Conservation (phyloP, 2,797 vertebrate species). For the Gobio occitaniae region DNA sequence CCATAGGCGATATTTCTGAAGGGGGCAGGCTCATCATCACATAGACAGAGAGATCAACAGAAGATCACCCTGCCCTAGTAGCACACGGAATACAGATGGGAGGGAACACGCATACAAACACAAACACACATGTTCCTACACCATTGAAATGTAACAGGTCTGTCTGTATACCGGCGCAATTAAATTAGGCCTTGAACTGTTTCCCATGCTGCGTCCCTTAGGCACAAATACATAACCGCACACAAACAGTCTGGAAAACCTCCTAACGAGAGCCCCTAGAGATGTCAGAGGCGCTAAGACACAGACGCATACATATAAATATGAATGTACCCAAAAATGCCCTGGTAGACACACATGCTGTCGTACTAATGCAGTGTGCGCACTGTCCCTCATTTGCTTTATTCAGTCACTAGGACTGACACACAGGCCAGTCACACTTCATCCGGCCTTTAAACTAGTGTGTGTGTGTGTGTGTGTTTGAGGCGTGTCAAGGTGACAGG, state of each 20-base stretch:
- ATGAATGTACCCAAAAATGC: conserved; percentile 54
- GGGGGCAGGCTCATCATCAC: conserved; percentile 25
- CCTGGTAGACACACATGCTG: conserved; percentile 47
- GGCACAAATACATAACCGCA: conserved; percentile 46
- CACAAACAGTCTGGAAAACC: conserved; percentile 57
- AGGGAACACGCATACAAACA: conserved; percentile 6
- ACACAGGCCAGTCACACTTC: conserved; percentile 31
- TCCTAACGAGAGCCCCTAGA: conserved; percentile 62
- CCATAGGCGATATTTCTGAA: conserved; percentile 2
- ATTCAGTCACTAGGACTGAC: conserved; percentile 38
- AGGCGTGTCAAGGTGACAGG: conserved; percentile 59
- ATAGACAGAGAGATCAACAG: conserved; percentile 13
- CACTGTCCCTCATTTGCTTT: conserved; percentile 40
- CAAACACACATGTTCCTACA: conserved; percentile 9
- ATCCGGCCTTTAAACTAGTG: conserved; percentile 31
- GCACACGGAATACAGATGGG: conserved; percentile 23
- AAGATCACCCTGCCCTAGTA: conserved; percentile 12
- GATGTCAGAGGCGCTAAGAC: conserved; percentile 61
- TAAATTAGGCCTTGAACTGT: conserved; percentile 58
- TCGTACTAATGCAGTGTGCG: conserved; percentile 31
- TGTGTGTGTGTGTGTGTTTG: conserved; percentile 55
- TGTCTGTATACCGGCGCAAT: conserved; percentile 53
- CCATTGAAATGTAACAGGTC: conserved; percentile 59
- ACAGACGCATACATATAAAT: conserved; percentile 59
- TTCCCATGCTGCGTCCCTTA: conserved; percentile 55